Evolutionary conservation across 1,140 invertebrate species (phyloP).

Genomic region (Harlomillsia oculata): DNA sequence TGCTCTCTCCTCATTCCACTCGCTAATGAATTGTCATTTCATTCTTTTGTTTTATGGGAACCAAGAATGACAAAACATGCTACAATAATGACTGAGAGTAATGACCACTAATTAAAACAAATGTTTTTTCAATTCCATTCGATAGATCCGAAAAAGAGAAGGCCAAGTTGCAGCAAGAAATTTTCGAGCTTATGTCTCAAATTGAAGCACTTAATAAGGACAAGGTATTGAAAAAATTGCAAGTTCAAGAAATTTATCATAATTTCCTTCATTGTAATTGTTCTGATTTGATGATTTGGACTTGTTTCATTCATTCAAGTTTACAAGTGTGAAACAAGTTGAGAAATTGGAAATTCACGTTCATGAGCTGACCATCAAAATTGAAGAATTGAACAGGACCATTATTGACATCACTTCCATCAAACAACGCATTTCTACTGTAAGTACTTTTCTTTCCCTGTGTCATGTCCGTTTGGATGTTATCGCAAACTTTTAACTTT

Average conservation of each 20-base stretch:
- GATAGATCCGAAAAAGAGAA: slow-evolving; percentile 89
- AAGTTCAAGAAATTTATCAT: not conserved
- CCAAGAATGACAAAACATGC: too few species aligned
- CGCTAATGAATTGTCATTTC: not conserved
- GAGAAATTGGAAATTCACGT: slow-evolving; percentile 83
- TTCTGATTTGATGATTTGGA: slow-evolving; percentile 7
- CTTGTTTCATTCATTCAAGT: slow-evolving; percentile 40
- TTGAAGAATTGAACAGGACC: slow-evolving; percentile 89
- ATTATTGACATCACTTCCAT: slow-evolving; percentile 87
- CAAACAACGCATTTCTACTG: slow-evolving; percentile 69
- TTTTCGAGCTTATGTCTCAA: slow-evolving; percentile 88
- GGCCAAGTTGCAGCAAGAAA: slow-evolving; percentile 88
- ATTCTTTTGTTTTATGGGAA: too few species aligned
- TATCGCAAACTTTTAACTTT: not conserved
- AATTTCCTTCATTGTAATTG: slow-evolving; percentile 1
- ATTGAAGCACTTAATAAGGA: slow-evolving; percentile 87
- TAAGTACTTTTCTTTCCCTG: slow-evolving; percentile 26
- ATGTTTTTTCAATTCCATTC: too few species aligned
- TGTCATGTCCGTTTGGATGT: too few species aligned
- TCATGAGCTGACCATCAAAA: slow-evolving; percentile 80
- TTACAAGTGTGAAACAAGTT: slow-evolving; percentile 71
- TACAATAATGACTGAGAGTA: too few species aligned
- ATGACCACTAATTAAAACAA: too few species aligned
- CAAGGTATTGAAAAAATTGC: slow-evolving; percentile 45
- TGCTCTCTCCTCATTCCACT: not conserved